Evolutionary conservation across 2,113 vertebrate genomes (phyloP), one percentile per base, ranked within the genome.

Genomic region (Thomomys bottae): DNA sequence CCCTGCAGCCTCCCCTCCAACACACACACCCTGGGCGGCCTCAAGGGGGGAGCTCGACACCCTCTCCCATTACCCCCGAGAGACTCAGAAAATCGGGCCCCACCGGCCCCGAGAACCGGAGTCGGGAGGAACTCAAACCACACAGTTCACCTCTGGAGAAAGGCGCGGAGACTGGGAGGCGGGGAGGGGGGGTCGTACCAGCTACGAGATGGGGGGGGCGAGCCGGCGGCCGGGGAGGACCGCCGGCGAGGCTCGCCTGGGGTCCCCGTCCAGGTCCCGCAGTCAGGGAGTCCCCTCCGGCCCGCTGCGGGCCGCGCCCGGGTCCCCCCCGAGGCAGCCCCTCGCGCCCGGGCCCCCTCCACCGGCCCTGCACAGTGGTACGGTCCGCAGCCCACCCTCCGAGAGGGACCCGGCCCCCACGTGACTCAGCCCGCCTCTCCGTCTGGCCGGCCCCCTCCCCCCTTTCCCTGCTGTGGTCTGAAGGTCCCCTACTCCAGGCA

Each of bases 381-480:
- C 93, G 15, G 88, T 94, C 95, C 94, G 79, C 93, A 96, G 95
- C 95, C 95, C 96, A 96, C 96, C 96, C 71, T 95, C 28, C 3
- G 94, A 93, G 92, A 38, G 88, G 85, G 93, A 91, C 94, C 82
- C 32, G 54, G 82, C 21, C 87, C 90, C 91, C 96, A 96, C 93
- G 96, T 96, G 96, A 97, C 90, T 87, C 85, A 64, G 79, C 88
- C 79, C 32, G 89, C 63, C 79, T 94, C 40, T 26, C 45, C 76
- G 15, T 45, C 79, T 77, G 78, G 73, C 32, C 4, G 11, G 34
- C 40, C 75, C 91, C 79, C 76, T 79, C 82, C 63, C 78, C 91
- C 82, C 57, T 80, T 72, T 86, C 88, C 34, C 87, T 28, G 67
- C 24, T 84, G 9, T 75, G 24, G 64, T 85, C 30, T 14, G 20